These are phyloP conservation scores for Aleiodes alternator DNA, from an alignment of 2,888 invertebrate species.

Conservation along the genomic window DNA sequence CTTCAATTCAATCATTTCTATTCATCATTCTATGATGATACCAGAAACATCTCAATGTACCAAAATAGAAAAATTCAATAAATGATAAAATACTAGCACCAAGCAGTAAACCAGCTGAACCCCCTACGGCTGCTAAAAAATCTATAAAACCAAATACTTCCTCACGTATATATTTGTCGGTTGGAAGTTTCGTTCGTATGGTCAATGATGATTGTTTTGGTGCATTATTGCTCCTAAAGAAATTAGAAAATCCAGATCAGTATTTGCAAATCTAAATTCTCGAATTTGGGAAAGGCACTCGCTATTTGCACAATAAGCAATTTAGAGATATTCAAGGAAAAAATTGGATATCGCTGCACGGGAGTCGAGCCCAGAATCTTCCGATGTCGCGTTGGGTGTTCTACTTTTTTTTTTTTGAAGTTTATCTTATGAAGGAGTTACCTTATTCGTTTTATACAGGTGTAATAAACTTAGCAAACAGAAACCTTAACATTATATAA, in stretches of 20 bases:
- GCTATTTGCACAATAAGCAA: too few relatives aligned
- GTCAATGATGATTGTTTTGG: background rate
- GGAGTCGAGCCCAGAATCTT: too few relatives aligned
- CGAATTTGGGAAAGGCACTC: too few relatives aligned
- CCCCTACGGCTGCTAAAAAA: conserved; percentile 81
- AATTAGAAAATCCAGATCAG: background rate
- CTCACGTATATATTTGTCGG: conserved; percentile 75
- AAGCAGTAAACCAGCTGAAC: conserved; percentile 86
- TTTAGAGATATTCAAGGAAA: too few relatives aligned
- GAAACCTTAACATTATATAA: too few relatives aligned
- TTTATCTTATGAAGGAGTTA: too few relatives aligned
- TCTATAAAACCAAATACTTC: conserved; percentile 87
- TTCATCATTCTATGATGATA: conserved; percentile 67
- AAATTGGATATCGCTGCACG: too few relatives aligned
- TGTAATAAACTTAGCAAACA: too few relatives aligned
- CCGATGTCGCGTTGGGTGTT: too few relatives aligned
- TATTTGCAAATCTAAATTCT: too few relatives aligned
- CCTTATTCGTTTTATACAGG: too few relatives aligned
- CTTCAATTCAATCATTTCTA: conserved; percentile 12
- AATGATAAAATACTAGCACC: conserved; percentile 88
- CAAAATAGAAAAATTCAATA: conserved; percentile 85
- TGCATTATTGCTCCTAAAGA: background rate
- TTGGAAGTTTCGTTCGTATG: conserved; percentile 52
- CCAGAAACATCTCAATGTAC: conserved; percentile 81
- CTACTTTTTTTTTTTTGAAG: too few relatives aligned